These are phyloP conservation scores for Eupithecia vulgata DNA, from an alignment of 2,888 invertebrate species.

Conservation along the genomic window DNA sequence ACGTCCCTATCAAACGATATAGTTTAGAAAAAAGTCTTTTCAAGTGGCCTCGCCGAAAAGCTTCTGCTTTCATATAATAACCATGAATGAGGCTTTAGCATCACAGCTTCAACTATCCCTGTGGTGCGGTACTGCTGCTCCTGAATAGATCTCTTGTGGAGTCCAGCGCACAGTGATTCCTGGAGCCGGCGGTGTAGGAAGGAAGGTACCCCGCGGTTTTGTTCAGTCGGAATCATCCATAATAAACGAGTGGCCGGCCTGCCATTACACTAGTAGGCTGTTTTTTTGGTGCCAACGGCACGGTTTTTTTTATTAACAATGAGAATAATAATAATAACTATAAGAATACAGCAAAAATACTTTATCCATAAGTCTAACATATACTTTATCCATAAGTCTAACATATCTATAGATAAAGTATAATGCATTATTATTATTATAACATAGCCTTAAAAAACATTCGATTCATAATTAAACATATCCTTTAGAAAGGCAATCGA, in stretches of 20 bases:
- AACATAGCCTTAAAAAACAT: no score
- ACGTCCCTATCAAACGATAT: neutral
- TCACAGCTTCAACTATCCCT: neutral
- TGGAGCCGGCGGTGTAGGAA: neutral
- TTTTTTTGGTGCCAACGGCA: conserved; percentile 43
- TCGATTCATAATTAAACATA: no score
- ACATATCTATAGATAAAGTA: no score
- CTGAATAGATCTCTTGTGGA: neutral
- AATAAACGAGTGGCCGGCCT: conserved; percentile 63
- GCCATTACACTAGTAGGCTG: conserved; percentile 36
- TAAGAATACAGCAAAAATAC: no score
- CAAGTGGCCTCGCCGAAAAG: neutral
- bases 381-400: no score
- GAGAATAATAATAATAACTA: no score
- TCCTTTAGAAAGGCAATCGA: neutral
- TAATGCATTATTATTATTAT: no score
- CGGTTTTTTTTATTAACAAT: no score
- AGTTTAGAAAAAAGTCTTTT: neutral
- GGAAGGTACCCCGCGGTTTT: conserved; percentile 43
- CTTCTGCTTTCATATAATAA: no score
- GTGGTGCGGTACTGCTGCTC: neutral
- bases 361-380: no score
- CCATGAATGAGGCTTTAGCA: neutral
- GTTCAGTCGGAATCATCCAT: conserved; percentile 59
- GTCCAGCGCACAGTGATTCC: neutral